Evolutionary conservation across 1,140 invertebrate genomes (phyloP), one percentile per base, ranked within the genome.

Genomic region (Ceratina japonica): DNA sequence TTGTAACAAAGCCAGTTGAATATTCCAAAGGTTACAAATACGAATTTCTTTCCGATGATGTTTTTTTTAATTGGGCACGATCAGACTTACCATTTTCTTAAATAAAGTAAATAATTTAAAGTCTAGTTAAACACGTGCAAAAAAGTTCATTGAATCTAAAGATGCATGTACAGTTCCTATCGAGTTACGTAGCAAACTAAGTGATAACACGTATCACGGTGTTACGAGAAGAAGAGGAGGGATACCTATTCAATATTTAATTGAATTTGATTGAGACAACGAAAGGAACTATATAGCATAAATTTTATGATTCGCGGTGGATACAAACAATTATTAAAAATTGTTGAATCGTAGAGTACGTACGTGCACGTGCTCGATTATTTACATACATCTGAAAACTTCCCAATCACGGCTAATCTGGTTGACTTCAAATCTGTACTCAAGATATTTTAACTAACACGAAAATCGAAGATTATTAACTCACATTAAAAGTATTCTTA

Each of bases 121-220:
- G 37, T 44, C 5, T 18, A 52, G 4, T 24, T 27, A 56, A 75
- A 0, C n/a, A 10, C 5, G 3, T 12, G 8, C n/a, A 44, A 52
- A 52, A 27, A 10, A 31, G 15, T 27, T n/a, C 20, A 63, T 37
- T 56, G 4, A 63, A 61, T 68, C 10, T 15, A 24, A 51, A 68
- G 27, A 22, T 72, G 54, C 15, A 27, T 79, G 71, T 37, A 20
- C 37, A 44, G 37, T 10, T 73, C 82, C 2, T 75, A 56, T 84
- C 63, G 27, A 52, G n/a, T 66, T 58, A 65, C 18, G 27, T 24
- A 7, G 52, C 27, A 44, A 79, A 78, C 31, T 79, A 61, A 62
- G 10, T 52, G 61, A 74, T 81, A 81, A 83, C 52, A 10, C 37
- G 37, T 78, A 24, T 83, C 54, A 8, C 16, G 16, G 16, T n/a